These are phyloP conservation scores for Ancistrus triradiatus DNA, from an alignment of 2,113 vertebrate genomes.

Conservation along the genomic window DNA sequence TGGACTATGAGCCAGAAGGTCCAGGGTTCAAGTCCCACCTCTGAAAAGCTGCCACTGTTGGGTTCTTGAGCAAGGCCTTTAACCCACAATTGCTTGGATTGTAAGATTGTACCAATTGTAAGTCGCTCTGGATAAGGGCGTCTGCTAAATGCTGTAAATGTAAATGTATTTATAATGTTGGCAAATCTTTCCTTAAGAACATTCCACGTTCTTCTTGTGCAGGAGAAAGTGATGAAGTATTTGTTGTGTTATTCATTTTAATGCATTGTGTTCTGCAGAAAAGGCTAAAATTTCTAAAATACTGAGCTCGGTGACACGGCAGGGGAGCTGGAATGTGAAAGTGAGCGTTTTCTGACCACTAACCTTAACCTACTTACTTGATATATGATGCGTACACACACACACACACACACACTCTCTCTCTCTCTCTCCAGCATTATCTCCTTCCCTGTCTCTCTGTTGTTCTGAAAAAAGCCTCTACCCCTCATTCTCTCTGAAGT, in stretches of 20 bases:
- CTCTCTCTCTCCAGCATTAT: conserved; percentile 14
- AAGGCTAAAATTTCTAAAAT: neutral
- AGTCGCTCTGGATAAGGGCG: no score
- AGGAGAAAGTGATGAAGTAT: neutral
- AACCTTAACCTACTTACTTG: conserved; percentile 28
- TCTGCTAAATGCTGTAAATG: no score
- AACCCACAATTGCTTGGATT: no score
- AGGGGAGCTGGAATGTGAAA: conserved; percentile 15
- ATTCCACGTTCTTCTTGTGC: neutral
- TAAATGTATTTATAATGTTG: no score
- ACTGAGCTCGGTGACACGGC: neutral
- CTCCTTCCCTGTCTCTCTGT: no score
- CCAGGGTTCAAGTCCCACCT: no score
- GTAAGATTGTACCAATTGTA: no score
- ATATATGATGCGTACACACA: conserved; percentile 15
- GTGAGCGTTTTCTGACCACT: conserved; percentile 6
- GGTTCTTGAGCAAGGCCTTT: no score
- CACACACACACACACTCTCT: neutral
- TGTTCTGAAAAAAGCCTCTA: neutral
- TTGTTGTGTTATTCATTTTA: neutral
- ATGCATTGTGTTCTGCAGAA: neutral
- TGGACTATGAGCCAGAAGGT: no score
- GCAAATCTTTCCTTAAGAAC: neutral
- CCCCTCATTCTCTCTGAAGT: conserved; percentile 18
- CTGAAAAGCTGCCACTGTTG: no score